phyloP scores from a whole-genome alignment of 2,113 vertebrate species.

The Amia ocellicauda region DNA sequence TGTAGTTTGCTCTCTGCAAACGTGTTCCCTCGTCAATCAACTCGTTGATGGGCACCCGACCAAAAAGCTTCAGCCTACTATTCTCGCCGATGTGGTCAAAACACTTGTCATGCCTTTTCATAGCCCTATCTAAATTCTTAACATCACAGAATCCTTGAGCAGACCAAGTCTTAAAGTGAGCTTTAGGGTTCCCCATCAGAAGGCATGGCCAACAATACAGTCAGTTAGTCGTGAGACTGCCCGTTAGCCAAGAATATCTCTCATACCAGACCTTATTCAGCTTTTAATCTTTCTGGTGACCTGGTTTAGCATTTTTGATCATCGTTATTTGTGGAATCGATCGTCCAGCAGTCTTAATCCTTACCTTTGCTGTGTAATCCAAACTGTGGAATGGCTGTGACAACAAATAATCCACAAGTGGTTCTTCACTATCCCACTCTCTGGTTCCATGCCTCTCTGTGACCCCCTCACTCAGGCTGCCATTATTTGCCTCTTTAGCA shows the following conservation, averaged over 20 bases:
- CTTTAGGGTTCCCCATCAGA: background rate
- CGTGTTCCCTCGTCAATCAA: background rate
- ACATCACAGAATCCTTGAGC: constrained; percentile 11
- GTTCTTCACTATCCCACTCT: too few species aligned
- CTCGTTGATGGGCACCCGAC: background rate
- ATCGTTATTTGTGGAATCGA: too few species aligned
- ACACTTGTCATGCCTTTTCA: constrained; percentile 16
- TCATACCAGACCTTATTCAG: background rate
- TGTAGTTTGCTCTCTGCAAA: constrained; percentile 7
- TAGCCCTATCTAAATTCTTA: constrained; percentile 16
- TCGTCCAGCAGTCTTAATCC: too few species aligned
- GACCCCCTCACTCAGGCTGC: too few species aligned
- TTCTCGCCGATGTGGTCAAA: background rate
- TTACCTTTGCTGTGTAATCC: too few species aligned
- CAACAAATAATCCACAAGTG: too few species aligned
- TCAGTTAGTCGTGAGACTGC: background rate
- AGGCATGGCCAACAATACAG: background rate
- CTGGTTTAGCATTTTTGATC: too few species aligned
- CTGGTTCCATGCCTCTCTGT: too few species aligned
- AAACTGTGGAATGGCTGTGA: too few species aligned
- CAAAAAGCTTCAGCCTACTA: constrained; percentile 9
- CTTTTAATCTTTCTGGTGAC: background rate
- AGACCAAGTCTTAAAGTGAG: constrained; percentile 2
- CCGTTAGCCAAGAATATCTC: background rate
- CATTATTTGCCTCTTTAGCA: too few species aligned